Conservation (phyloP, 1,140 invertebrate species). For the Vanessa atalanta region DNA sequence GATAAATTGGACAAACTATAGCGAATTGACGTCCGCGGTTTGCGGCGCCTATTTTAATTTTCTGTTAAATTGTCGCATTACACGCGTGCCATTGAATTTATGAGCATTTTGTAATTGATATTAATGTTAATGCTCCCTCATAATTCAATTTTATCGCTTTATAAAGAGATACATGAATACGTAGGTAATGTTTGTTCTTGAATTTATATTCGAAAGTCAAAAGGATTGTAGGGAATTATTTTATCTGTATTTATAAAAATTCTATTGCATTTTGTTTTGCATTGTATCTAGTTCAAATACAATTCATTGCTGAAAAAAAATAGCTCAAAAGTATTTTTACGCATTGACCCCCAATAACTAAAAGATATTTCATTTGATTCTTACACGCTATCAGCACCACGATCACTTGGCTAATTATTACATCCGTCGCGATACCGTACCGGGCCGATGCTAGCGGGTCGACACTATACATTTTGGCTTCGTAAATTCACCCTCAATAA, state of each 20-base stretch:
- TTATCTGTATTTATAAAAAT: not conserved
- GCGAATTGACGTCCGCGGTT: constrained; percentile 73
- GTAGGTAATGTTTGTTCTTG: not conserved
- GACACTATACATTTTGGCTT: constrained; percentile 24
- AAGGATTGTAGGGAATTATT: not conserved
- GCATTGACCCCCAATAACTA: too few relatives aligned
- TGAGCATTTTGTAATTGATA: constrained; percentile 48
- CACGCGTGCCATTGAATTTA: constrained; percentile 37
- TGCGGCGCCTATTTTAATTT: constrained; percentile 68
- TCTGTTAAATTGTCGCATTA: constrained; percentile 63
- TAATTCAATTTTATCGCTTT: constrained; percentile 24
- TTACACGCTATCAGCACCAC: constrained; percentile 48
- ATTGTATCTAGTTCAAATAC: too few relatives aligned
- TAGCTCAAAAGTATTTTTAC: too few relatives aligned
- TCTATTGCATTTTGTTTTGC: too few relatives aligned
- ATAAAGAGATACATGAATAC: constrained; percentile 11
- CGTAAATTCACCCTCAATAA: constrained; percentile 23
- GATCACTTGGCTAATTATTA: constrained; percentile 65
- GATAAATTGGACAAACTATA: constrained; percentile 80
- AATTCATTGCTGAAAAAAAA: too few relatives aligned
- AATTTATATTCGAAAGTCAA: not conserved
- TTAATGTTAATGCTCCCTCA: constrained; percentile 25
- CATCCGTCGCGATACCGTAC: constrained; percentile 48
- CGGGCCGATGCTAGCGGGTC: constrained; percentile 28
- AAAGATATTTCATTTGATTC: too few relatives aligned